These are phyloP conservation scores for Idris sp. DNA, from an alignment of 1,140 invertebrate genomes.

Conservation along the genomic window DNA sequence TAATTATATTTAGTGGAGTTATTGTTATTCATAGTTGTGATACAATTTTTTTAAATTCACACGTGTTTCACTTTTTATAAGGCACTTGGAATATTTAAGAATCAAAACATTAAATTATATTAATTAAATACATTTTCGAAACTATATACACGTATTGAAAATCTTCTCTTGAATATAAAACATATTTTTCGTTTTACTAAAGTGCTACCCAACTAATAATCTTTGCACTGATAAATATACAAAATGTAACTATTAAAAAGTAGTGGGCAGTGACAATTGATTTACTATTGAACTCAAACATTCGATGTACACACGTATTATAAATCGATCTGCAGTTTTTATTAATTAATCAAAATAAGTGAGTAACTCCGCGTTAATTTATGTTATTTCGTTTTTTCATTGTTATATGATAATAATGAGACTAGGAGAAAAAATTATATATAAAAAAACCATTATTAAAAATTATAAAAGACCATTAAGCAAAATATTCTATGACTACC, in stretches of 20 bases:
- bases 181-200: no score
- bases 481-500: conserved; percentile 30
- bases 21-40: no score
- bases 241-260: conserved; percentile 71
- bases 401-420: conserved; percentile 34
- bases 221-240: conserved; percentile 75
- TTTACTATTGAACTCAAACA: conserved; percentile 60
- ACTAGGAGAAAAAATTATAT: conserved; percentile 46
- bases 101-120: no score
- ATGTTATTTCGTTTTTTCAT: not conserved
- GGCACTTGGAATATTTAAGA: no score
- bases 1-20: no score
- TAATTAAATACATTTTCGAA: no score
- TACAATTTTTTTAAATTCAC: no score
- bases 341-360: conserved; percentile 72
- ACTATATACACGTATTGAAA: no score
- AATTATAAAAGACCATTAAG: conserved; percentile 24
- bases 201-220: conserved; percentile 71
- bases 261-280: conserved; percentile 74
- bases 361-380: conserved; percentile 62
- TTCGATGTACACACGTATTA: conserved; percentile 62
- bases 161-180: no score
- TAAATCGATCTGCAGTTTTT: conserved; percentile 63
- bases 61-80: no score
- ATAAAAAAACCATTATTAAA: conserved; percentile 38